Base-by-base conservation (phyloP, 1,140 invertebrate genomes). In the Tetramorium simillimum region DNA sequence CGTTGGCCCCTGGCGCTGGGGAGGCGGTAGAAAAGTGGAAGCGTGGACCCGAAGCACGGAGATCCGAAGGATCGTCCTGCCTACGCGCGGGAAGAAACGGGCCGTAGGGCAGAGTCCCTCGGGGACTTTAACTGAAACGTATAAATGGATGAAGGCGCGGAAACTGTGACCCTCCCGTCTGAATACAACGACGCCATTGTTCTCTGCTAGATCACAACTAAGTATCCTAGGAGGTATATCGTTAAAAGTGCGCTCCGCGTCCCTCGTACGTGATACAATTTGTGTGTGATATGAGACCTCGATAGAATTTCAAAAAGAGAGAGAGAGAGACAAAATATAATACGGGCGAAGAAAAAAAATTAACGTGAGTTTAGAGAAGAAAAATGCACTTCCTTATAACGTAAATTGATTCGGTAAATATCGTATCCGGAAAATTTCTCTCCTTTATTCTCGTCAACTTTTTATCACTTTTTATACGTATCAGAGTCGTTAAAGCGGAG, bases 41-140 rank as follows among this genome's bases (percentile, higher is more conserved):
- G 84, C 81, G 77, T 84, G 76, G 40, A 80, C 14, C 78, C 58
- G 72, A n/a, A n/a, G 24, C 69, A 88, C 85, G 87, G 87, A 75
- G 76, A 87, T 87, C 75, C 82, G 70, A 89, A 56, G 73, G 65
- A 69, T 53, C 24, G 56, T 18, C 21, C 56, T 73, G 73, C 40
- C 73, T 58, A 18, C 14, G n/a, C 60, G 56, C 14, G 65, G 21
- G 33, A 77, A 87, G 70, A 86, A 78, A 60, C 33, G 53, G 40
- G 37, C 73, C 73, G 69, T 86, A 62, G 86, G 73, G 78, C 77
- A 53, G 80, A 7, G 28, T 90, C 84, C 87, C 87, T 53, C 40
- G 60, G 78, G 73, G 56, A 88, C 65, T 76, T 78, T 86, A 88
- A 90, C 78, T 56, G 76, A 90, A 90, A 90, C 85, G 75, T 78